A percentile compares a stretch with the other conserved stretches of the same genome.
phyloP scores from a whole-genome alignment of 2,888 invertebrate species.

The Acleris cristana region DNA sequence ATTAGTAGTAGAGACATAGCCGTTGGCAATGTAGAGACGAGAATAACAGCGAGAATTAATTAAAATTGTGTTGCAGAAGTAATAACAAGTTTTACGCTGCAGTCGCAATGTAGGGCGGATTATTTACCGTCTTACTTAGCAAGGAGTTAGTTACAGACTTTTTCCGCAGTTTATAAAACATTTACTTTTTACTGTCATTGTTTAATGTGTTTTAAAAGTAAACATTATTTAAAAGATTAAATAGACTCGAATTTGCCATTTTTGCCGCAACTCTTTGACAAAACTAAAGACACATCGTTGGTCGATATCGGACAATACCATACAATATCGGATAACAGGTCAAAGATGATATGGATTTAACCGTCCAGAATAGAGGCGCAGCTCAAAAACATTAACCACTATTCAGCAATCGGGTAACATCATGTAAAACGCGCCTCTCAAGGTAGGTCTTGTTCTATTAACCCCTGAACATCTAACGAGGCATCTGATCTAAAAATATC shows the following conservation, averaged over 20 bases:
- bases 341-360: too few relatives aligned
- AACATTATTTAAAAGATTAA: too few relatives aligned
- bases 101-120: conserved; percentile 31
- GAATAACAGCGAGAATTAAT: conserved; percentile 24
- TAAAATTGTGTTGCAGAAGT: conserved; percentile 36
- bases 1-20: conserved; percentile 24
- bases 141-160: conserved; percentile 30
- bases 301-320: too few relatives aligned
- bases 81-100: conserved; percentile 30
- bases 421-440: too few relatives aligned
- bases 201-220: background rate
- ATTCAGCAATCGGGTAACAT: too few relatives aligned
- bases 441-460: too few relatives aligned
- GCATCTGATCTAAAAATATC: conserved; percentile 7
- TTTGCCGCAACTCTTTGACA: too few relatives aligned
- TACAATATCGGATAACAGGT: too few relatives aligned
- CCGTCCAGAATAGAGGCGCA: too few relatives aligned
- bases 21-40: conserved; percentile 22
- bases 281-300: too few relatives aligned
- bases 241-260: too few relatives aligned
- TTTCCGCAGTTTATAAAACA: conserved; percentile 17
- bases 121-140: conserved; percentile 35
- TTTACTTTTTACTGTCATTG: conserved; percentile 12
- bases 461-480: background rate
- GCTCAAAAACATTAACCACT: too few relatives aligned